Base-by-base conservation (phyloP, 2,888 invertebrate species). In the Eulithis prunata region DNA sequence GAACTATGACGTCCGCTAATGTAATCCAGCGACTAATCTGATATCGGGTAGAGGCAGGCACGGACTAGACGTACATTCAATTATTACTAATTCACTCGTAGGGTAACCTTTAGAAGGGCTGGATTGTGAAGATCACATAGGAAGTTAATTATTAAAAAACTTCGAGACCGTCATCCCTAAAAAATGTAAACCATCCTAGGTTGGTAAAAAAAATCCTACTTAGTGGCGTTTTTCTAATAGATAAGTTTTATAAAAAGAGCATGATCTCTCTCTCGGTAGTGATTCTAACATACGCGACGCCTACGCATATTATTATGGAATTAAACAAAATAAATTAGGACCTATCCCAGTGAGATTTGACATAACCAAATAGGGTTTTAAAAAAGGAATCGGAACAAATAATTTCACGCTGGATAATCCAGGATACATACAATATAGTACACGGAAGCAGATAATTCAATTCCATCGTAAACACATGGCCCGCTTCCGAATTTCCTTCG, bases 401-500 rank as follows among this genome's bases (percentile, higher is more conserved):
- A 54, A 64, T 64, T 64, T 64, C 57, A 64, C 63, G 58, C 54
- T 58, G 64, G 41, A 54, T 63, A 58, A 57, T n/a, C 57, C 41
- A 54, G 38, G 45, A 5, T 32, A 43, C 14, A 55, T 61, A 61
- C 53, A 56, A 60, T 36, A 62, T 12, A 51, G 41, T 7, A 57
- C 57, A 61, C 82, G 83, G 85, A 83, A 85, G 83, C 84, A 86
- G 84, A 88, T 91, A 88, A 91, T 91, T 91, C 88, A 86, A 90
- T 89, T 90, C 82, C 83, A 79, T 81, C 86, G 87, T 88, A 88
- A 89, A 88, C 88, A 88, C 87, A 88, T 87, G 87, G 86, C 83
- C 86, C 85, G 85, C 87, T 87, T 82, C 87, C 89, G 84, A 90
- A 91, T 92, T 89, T 90, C 91, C 92, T 92, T 92, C 91, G 91